Percentiles rank a stretch among this genome's conserved stretches.
Evolutionary conservation across 2,113 vertebrate genomes (phyloP).

Genomic region (Peromyscus leucopus): DNA sequence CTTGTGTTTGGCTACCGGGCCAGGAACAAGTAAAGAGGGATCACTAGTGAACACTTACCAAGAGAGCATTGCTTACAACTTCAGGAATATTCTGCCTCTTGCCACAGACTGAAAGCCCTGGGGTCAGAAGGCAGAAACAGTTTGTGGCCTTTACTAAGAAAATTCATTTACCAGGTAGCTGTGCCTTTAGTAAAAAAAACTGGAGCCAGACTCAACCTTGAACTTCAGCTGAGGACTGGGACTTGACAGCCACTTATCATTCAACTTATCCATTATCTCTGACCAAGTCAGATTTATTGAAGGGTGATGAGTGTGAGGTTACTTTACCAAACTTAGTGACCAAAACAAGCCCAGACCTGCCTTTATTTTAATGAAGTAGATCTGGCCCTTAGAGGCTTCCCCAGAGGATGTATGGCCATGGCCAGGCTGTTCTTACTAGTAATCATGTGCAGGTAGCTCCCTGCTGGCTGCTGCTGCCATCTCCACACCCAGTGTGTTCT

Average conservation of each 20-base stretch:
- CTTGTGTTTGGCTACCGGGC: neutral
- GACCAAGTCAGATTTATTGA: neutral
- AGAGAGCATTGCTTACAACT: neutral
- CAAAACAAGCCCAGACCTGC: neutral
- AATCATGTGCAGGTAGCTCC: neutral
- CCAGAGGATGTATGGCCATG: neutral
- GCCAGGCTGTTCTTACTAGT: neutral
- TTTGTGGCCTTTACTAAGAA: neutral
- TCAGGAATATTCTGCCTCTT: neutral
- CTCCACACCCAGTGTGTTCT: neutral
- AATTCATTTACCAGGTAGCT: neutral
- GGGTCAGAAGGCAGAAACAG: neutral
- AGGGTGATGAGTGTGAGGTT: neutral
- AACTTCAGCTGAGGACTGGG: neutral
- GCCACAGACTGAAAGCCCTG: neutral
- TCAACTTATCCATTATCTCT: neutral
- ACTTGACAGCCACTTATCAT: neutral
- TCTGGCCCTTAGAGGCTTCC: neutral
- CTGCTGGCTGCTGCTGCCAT: neutral
- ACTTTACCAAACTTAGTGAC: neutral
- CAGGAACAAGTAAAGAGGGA: neutral
- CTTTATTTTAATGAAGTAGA: neutral
- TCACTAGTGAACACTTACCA: neutral
- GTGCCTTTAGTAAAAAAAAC: neutral
- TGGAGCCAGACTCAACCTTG: neutral